Base-by-base conservation (phyloP, 1,140 invertebrate genomes). In the Hermatobates lingyangjiaoensis region DNA sequence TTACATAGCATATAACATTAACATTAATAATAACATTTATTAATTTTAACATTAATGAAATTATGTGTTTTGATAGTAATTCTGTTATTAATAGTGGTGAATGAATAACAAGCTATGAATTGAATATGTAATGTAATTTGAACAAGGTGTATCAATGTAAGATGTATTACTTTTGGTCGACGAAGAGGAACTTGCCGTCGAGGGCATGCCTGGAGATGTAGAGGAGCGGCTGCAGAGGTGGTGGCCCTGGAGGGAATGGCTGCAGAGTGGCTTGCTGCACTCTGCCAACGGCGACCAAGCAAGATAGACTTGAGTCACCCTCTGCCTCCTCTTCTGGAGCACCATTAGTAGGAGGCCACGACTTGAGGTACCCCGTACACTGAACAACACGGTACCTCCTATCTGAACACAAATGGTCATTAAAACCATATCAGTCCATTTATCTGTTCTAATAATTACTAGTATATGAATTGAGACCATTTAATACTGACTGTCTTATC, bases 281-380 rank as follows among this genome's bases (percentile, higher is more conserved):
- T 27, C 83, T 70, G 5, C 84, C 87, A 25, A 87, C 75, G 1
- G 83, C 85, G 30, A 88, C 87, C 30, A 94, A 68, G 70, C 88
- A 92, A 14, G 84, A 88, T 46, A 88, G 62, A 10, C 72, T 73
- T 54, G 87, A 84, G 15, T 85, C 81, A 1, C 67, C 72, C 47
- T 71, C 69, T 10, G 40, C 60, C 26, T 58, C 55, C 3, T 69
- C 70, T 54, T 77, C 79, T 56, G 79, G 80, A 52, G 77, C 62
- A 7, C 73, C 72, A 67, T 87, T 87, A 1, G 80, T 76, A 4
- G 84, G 80, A 3, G 81, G 76, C 88, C 87, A 93, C 0, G 87
- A 88, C 62, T 94, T 94, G 5, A 95, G 66, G 63, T 94, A 94
- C 1, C 90, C 89, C 34, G 83, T 88, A 62, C 85, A 89, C 61